phyloP scores from a whole-genome alignment of 1,140 invertebrate genomes.

The Aphelinus atriplicis region DNA sequence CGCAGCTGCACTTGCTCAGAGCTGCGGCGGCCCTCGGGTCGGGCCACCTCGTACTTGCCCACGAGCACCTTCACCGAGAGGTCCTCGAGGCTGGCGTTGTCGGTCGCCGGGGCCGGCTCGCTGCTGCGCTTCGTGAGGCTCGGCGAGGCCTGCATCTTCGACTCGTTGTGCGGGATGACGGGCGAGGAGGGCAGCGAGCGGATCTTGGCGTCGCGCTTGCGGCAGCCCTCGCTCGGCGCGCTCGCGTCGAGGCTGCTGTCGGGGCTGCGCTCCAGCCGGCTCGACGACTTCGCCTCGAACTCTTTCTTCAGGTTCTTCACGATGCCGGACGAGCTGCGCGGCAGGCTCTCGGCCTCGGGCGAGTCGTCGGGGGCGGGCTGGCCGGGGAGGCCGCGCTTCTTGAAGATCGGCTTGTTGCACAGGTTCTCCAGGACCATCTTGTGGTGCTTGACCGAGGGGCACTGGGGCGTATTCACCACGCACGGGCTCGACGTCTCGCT shows the following conservation, averaged over 20 bases:
- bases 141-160: conserved; percentile 57
- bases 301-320: conserved; percentile 87
- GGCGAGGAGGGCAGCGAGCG: conserved; percentile 71
- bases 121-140: conserved; percentile 41
- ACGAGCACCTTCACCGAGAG: conserved; percentile 79
- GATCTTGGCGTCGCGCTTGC: conserved; percentile 57
- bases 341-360: conserved; percentile 59
- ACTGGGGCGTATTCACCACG: conserved; percentile 66
- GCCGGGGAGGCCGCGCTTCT: conserved; percentile 49
- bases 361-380: conserved; percentile 50
- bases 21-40: conserved; percentile 49
- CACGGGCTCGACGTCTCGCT: conserved; percentile 63
- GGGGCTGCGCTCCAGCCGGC: conserved; percentile 56
- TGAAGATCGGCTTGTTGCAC: conserved; percentile 60
- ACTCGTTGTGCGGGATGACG: conserved; percentile 67
- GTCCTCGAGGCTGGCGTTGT: conserved; percentile 67
- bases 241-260: conserved; percentile 52
- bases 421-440: conserved; percentile 70
- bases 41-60: conserved; percentile 73
- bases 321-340: conserved; percentile 68
- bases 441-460: conserved; percentile 71
- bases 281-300: conserved; percentile 81
- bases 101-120: conserved; percentile 43
- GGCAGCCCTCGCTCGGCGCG: conserved; percentile 34
- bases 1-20: conserved; percentile 56